phyloP scores from a whole-genome alignment of 2,888 invertebrate genomes.

The Athripsodes cinereus region DNA sequence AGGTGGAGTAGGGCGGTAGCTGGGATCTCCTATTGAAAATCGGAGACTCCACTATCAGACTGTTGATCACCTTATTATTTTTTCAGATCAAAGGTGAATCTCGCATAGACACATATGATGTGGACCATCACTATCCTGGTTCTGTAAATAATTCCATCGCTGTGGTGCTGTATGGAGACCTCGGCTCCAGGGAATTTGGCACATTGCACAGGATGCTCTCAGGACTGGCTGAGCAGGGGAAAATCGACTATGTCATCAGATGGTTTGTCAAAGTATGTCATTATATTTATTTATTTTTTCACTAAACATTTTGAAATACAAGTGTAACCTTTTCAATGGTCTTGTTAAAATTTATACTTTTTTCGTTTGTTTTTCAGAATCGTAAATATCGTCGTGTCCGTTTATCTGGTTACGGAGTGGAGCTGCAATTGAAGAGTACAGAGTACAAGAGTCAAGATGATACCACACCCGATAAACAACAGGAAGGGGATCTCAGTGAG shows the following conservation, averaged over 20 bases:
- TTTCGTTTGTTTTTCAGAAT: conserved; percentile 31
- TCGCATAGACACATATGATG: conserved; percentile 58
- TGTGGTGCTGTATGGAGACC: conserved; percentile 82
- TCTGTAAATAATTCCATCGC: conserved; percentile 63
- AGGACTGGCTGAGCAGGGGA: conserved; percentile 59
- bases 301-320: too few relatives aligned
- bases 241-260: conserved; percentile 79
- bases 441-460: conserved; percentile 99
- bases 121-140: conserved; percentile 82
- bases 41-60: too few relatives aligned
- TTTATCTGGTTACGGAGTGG: conserved; percentile 96
- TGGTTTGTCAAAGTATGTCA: conserved; percentile 71
- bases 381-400: conserved; percentile 54
- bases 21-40: too few relatives aligned
- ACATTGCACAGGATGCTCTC: conserved; percentile 69
- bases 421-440: conserved; percentile 96
- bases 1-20: too few relatives aligned
- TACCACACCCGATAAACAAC: conserved; percentile 54
- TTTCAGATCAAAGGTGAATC: conserved; percentile 31
- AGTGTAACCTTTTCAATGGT: too few relatives aligned
- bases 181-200: conserved; percentile 71
- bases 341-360: too few relatives aligned
- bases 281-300: background rate
- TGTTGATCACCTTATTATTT: background rate
- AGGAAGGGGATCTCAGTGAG: conserved; percentile 36